Evolutionary conservation across 2,888 invertebrate species (phyloP), one percentile per base, ranked within the genome.

Genomic region (Arctia plantaginis): DNA sequence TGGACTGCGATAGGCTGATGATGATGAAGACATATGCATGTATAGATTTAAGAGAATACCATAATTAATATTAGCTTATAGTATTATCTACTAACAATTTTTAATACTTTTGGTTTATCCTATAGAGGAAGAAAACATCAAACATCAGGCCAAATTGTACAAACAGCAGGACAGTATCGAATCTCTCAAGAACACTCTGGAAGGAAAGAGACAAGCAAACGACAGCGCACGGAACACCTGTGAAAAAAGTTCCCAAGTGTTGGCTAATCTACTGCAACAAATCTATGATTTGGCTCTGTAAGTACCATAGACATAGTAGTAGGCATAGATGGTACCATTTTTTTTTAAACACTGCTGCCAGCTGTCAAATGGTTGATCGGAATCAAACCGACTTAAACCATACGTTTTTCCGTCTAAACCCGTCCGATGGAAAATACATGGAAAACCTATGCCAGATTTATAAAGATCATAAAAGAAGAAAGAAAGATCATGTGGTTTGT

Each of bases 131-230:
- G 97, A 97, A 83, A 95, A 96, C 76, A 95, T 94, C 0, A 92
- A 96, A 70, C 96, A 97, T 82, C 96, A 96, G 81, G 95, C 96
- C 12, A 95, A 97, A 82, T 93, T 96, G 0, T 90, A 93, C 80
- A 95, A 97, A 82, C 97, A 97, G 80, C 95, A 96, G 69, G 96
- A 96, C 80, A 97, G 96, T 64, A 90, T 97, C 7, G 96, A 96
- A 66, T 92, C 93, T 0, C 92, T 97, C 12, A 92, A 93, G 33
- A 85, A 85, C 0, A 93, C 96, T 27, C 89, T 97, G 67, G 95
- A 96, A 51, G 92, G 95, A 75, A 94, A 96, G 66, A 95, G 92
- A 1, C 85, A 89, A 23, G 93, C 95, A 72, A 94, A 93, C 59
- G 92, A 87, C 3, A 83, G 91, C 35, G 87, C 89, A 0, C 88